Conservation (phyloP, 2,888 invertebrate species). For the Acleris cristana region DNA sequence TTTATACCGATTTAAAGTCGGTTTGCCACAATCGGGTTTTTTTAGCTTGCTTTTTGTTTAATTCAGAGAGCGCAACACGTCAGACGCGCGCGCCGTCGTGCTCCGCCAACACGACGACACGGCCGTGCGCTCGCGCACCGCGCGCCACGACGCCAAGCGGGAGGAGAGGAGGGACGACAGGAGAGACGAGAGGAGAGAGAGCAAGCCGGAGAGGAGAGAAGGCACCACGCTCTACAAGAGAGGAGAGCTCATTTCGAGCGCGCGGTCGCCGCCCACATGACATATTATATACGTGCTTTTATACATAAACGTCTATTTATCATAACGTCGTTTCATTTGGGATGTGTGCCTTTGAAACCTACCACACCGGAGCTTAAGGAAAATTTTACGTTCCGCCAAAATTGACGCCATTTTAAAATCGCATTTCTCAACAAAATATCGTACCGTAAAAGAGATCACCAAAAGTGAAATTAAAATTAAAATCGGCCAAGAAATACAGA, state of each 20-base stretch:
- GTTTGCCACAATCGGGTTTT: too few relatives aligned
- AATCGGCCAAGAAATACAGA: too few relatives aligned
- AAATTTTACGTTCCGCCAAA: too few relatives aligned
- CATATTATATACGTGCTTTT: constrained; percentile 65
- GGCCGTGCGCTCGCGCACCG: constrained; percentile 74
- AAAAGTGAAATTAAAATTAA: too few relatives aligned
- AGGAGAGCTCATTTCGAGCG: constrained; percentile 92
- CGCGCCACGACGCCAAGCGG: constrained; percentile 26
- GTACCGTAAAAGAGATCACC: too few relatives aligned
- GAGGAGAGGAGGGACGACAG: constrained; percentile 69
- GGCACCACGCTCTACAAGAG: constrained; percentile 89
- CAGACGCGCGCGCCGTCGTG: constrained; percentile 70
- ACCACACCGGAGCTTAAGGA: too few relatives aligned
- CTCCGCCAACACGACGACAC: constrained; percentile 73
- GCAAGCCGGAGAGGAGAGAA: constrained; percentile 89
- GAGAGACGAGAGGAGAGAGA: constrained; percentile 49
- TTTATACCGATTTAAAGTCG: too few relatives aligned
- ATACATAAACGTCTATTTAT: constrained; percentile 81
- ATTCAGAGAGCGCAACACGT: constrained; percentile 79
- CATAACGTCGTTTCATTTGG: constrained; percentile 44
- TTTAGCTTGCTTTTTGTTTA: too few relatives aligned
- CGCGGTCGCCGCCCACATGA: constrained; percentile 79
- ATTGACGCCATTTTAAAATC: too few relatives aligned
- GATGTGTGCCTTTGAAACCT: not conserved
- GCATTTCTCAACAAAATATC: too few relatives aligned